phyloP scores from a whole-genome alignment of 2,888 invertebrate species.

The Vanessa cardui region DNA sequence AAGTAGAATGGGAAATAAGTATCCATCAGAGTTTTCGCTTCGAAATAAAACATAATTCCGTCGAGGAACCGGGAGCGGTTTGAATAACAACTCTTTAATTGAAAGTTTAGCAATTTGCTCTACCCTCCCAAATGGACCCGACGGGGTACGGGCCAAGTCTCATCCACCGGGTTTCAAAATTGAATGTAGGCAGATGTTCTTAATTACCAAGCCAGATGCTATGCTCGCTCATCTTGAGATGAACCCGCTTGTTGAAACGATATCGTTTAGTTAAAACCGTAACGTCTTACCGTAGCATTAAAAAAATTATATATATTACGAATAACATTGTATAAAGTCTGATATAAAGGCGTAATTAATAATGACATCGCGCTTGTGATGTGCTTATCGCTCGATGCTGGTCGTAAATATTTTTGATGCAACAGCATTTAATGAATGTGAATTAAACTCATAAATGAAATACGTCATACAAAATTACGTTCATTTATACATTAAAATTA shows the following conservation, averaged over 20 bases:
- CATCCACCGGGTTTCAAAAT: conserved; percentile 80
- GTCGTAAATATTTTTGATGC: conserved; percentile 5
- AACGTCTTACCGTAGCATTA: conserved; percentile 4
- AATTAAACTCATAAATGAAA: background rate
- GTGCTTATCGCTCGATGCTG: background rate
- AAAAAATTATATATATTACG: background rate
- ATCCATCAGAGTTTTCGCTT: conserved; percentile 69
- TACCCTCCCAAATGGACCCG: conserved; percentile 80
- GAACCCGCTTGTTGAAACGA: conserved; percentile 53
- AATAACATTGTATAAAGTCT: background rate
- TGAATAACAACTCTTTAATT: conserved; percentile 83
- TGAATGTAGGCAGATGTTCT: conserved; percentile 82
- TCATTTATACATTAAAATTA: background rate
- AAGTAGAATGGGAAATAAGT: conserved; percentile 70
- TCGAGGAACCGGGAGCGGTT: conserved; percentile 73
- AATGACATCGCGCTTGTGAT: background rate
- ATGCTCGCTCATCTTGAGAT: conserved; percentile 71
- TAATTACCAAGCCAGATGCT: conserved; percentile 80
- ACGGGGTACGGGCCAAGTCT: conserved; percentile 69
- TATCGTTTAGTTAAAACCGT: conserved; percentile 23
- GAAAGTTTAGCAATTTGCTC: conserved; percentile 83
- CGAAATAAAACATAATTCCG: conserved; percentile 79
- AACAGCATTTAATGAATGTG: conserved; percentile 1
- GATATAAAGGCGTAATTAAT: conserved; percentile 5
- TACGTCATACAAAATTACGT: background rate